Percentiles rank a stretch among this genome's conserved stretches.
Conservation (phyloP, 1,140 invertebrate genomes). For the Cecropterus lyciades region DNA sequence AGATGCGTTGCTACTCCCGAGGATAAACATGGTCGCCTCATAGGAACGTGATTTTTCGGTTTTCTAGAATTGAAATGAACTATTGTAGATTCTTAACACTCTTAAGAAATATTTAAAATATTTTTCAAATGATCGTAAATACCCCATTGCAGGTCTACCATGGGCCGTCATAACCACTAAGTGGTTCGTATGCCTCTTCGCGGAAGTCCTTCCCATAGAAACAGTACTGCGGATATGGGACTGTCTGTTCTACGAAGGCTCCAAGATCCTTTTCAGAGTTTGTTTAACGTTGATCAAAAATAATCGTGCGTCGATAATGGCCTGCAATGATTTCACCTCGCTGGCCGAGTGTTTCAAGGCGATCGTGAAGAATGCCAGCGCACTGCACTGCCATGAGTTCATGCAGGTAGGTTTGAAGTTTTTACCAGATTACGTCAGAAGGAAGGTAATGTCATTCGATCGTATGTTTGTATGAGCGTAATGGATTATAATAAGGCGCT, state of each 20-base stretch:
- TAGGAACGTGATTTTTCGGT: too few species aligned
- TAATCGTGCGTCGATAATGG: conserved; percentile 88
- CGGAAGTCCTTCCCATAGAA: conserved; percentile 96
- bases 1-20: too few species aligned
- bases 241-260: conserved; percentile 96
- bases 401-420: conserved; percentile 86
- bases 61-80: too few species aligned
- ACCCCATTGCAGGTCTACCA: conserved; percentile 86
- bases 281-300: conserved; percentile 92
- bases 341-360: conserved; percentile 91
- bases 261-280: conserved; percentile 94
- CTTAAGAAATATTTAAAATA: too few species aligned
- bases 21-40: too few species aligned
- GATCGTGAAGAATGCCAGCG: conserved; percentile 89
- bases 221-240: conserved; percentile 97
- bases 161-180: conserved; percentile 96
- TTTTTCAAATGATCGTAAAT: too few species aligned
- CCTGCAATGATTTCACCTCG: conserved; percentile 90
- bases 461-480: too few species aligned
- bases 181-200: conserved; percentile 97
- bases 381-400: conserved; percentile 92
- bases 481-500: too few species aligned
- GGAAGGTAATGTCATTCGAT: too few species aligned
- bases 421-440: too few species aligned
- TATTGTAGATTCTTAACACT: too few species aligned